Percentiles rank a stretch among this genome's conserved stretches.
These are phyloP conservation scores for Gobio gobio DNA, from an alignment of 2,113 vertebrate species.

Conservation along the genomic window DNA sequence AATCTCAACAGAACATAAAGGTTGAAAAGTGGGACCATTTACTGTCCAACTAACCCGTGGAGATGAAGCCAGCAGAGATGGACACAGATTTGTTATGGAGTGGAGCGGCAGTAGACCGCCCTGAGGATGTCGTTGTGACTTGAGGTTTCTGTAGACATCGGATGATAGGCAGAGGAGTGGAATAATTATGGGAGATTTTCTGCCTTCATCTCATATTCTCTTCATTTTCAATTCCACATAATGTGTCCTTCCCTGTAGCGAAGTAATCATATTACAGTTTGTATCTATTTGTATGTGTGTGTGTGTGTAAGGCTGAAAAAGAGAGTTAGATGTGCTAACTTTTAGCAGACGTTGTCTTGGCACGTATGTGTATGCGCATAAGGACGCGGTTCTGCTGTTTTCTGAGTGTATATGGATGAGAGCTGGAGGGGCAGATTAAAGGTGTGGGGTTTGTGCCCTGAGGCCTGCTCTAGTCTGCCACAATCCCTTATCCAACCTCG, in stretches of 20 bases:
- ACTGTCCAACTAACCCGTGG: background rate
- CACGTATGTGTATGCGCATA: background rate
- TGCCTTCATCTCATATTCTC: slow-evolving; percentile 22
- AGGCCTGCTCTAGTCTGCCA: slow-evolving; percentile 52
- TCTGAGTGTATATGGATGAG: slow-evolving; percentile 67
- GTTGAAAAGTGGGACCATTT: background rate
- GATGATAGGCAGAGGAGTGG: slow-evolving; percentile 17
- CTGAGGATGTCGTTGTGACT: slow-evolving; percentile 1
- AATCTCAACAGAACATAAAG: background rate
- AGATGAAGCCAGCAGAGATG: background rate
- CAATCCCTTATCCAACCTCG: slow-evolving; percentile 34
- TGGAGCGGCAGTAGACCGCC: background rate
- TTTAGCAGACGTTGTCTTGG: slow-evolving; percentile 16
- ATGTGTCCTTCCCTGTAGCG: slow-evolving; percentile 45
- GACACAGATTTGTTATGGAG: slow-evolving; percentile 13
- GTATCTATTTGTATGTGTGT: slow-evolving; percentile 21
- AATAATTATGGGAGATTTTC: slow-evolving; percentile 33
- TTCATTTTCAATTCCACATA: slow-evolving; percentile 42
- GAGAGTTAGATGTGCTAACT: slow-evolving; percentile 33
- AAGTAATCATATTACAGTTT: slow-evolving; percentile 36
- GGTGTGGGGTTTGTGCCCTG: slow-evolving; percentile 55
- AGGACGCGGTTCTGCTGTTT: slow-evolving; percentile 33
- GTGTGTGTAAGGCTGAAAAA: background rate
- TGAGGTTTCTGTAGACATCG: slow-evolving; percentile 4
- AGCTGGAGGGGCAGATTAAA: slow-evolving; percentile 53